Conservation (phyloP, 2,797 vertebrate species). For the Megalops cyprinoides region DNA sequence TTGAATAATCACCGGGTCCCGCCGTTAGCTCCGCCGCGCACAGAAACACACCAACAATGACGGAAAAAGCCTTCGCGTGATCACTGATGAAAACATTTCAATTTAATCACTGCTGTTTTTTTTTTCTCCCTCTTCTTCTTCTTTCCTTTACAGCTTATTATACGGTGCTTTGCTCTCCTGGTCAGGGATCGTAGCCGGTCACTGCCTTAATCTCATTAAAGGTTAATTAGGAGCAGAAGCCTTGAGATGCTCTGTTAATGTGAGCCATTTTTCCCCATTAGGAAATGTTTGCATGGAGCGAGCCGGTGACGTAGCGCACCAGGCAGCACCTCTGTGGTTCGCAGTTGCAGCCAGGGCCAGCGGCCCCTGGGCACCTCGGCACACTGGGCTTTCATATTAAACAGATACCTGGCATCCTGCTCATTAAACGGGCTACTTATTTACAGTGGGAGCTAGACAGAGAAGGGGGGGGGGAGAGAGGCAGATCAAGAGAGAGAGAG, state of each 20-base stretch:
- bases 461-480: slow-evolving; percentile 33
- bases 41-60: background rate
- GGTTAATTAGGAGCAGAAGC: slow-evolving; percentile 3
- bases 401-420: background rate
- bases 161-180: background rate
- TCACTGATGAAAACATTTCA: background rate
- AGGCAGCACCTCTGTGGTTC: background rate
- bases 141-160: background rate
- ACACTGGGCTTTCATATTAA: no score
- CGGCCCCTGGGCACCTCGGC: background rate
- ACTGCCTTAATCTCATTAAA: slow-evolving; percentile 1
- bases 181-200: background rate
- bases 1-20: background rate
- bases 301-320: slow-evolving; percentile 1
- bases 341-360: background rate
- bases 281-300: slow-evolving; percentile 1
- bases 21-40: background rate
- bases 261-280: slow-evolving; percentile 9
- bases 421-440: background rate
- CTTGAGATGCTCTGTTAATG: background rate
- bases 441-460: slow-evolving; percentile 38
- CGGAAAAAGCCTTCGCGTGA: background rate
- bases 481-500: no score
- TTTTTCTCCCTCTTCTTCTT: background rate
- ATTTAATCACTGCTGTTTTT: background rate